These are phyloP conservation scores for Diplodus puntazzo DNA, from an alignment of 2,797 vertebrate species.

Conservation along the genomic window DNA sequence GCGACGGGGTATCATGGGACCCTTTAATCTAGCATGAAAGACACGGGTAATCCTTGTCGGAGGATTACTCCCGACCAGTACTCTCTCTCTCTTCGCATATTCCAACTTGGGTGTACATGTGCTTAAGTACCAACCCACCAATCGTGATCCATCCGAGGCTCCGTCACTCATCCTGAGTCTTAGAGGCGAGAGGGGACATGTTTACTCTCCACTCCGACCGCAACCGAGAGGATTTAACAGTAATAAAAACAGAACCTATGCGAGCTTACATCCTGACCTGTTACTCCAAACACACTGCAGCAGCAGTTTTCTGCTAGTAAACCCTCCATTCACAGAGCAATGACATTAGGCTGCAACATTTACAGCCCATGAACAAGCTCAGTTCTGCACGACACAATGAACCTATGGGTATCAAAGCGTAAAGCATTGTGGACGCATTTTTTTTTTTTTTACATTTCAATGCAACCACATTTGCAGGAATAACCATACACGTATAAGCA, in stretches of 20 bases:
- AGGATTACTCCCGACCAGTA: slow-evolving; percentile 75
- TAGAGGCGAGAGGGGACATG: slow-evolving; percentile 45
- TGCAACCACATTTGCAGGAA: neutral
- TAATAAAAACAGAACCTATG: slow-evolving; percentile 59
- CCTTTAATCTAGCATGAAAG: slow-evolving; percentile 79
- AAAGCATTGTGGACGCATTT: neutral
- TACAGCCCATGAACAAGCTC: slow-evolving; percentile 23
- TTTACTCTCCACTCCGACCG: slow-evolving; percentile 63
- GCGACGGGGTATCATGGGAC: slow-evolving; percentile 63
- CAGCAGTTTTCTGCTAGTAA: slow-evolving; percentile 10
- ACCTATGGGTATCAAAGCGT: neutral
- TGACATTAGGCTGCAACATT: slow-evolving; percentile 27
- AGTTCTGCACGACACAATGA: slow-evolving; percentile 12
- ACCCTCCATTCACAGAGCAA: slow-evolving; percentile 19
- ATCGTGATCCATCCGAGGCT: slow-evolving; percentile 47
- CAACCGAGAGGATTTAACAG: slow-evolving; percentile 62
- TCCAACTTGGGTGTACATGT: slow-evolving; percentile 64
- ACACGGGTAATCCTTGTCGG: slow-evolving; percentile 78
- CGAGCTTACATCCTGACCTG: slow-evolving; percentile 54
- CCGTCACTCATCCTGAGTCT: slow-evolving; percentile 68
- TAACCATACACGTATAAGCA: slow-evolving; percentile 5
- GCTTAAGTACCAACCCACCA: slow-evolving; percentile 73
- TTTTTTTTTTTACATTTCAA: neutral
- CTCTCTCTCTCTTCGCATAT: slow-evolving; percentile 53
- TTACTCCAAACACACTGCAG: slow-evolving; percentile 25